Evolutionary conservation across 2,113 vertebrate species (phyloP).

Genomic region (Physeter macrocephalus): DNA sequence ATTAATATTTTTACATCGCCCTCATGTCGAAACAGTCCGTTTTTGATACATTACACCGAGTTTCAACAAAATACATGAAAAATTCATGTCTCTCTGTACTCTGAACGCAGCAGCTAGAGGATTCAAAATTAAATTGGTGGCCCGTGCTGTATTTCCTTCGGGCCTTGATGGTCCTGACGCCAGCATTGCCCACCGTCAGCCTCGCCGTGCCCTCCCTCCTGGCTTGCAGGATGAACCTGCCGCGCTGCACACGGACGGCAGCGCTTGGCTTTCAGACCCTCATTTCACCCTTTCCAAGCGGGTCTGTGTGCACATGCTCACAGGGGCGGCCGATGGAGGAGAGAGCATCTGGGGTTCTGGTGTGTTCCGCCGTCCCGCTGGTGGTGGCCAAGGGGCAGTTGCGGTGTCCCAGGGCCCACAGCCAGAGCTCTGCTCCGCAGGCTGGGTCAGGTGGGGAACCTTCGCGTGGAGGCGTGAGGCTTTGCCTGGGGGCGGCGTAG

Average conservation of each 20-base stretch:
- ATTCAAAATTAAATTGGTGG: fast-evolving
- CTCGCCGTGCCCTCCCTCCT: fast-evolving
- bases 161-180: neutral
- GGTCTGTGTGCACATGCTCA: too few species aligned
- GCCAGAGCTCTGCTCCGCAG: neutral
- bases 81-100: neutral
- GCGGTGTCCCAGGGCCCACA: neutral
- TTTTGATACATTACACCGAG: neutral
- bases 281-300: neutral
- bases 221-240: neutral
- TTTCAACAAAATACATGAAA: neutral
- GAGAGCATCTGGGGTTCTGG: too few species aligned
- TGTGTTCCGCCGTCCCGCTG: too few species aligned
- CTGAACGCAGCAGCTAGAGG: neutral
- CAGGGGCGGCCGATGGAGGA: too few species aligned
- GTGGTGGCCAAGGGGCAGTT: neutral
- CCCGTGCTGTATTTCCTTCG: neutral
- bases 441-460: neutral
- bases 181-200: too few species aligned
- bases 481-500: neutral
- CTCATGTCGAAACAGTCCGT: fast-evolving
- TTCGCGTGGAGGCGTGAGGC: neutral
- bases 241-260: fast-evolving
- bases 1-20: fast-evolving
- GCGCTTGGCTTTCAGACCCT: neutral